These are phyloP conservation scores for Acanthopagrus latus DNA, from an alignment of 2,797 vertebrate species.

Conservation along the genomic window DNA sequence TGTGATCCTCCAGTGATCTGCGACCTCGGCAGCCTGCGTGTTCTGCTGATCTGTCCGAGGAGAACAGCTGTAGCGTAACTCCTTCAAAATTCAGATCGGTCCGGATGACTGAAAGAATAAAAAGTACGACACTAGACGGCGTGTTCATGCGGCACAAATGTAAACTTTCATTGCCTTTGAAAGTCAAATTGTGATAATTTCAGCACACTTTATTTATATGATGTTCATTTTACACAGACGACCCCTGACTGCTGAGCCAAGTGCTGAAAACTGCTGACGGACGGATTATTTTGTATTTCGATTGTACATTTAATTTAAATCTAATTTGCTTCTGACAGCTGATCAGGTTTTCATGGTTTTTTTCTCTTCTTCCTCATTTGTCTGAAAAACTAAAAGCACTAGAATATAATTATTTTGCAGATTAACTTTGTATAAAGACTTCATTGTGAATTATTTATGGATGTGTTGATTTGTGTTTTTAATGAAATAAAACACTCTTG, in stretches of 20 bases:
- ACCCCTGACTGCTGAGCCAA: conserved; percentile 40
- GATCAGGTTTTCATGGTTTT: conserved; percentile 14
- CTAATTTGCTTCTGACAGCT: conserved; percentile 3
- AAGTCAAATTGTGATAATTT: background rate
- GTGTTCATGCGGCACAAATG: background rate
- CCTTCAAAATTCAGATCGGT: background rate
- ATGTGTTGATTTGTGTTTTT: conserved; percentile 56
- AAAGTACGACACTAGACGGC: no score
- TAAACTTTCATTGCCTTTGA: background rate
- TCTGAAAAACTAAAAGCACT: conserved; percentile 39
- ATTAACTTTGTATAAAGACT: conserved; percentile 63
- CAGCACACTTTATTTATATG: background rate
- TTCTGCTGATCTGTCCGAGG: background rate
- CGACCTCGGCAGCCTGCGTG: background rate
- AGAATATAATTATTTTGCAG: conserved; percentile 52
- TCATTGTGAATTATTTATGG: conserved; percentile 60
- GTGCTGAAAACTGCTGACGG: background rate
- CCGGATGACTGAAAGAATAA: background rate
- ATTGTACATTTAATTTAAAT: conserved; percentile 7
- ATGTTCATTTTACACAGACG: background rate
- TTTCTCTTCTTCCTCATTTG: conserved; percentile 4
- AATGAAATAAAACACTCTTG: conserved; percentile 44
- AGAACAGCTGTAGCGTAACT: background rate
- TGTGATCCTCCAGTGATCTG: background rate
- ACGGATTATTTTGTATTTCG: conserved; percentile 3